Conservation (phyloP, 2,797 vertebrate genomes). For the Micrastur ruficollis region DNA sequence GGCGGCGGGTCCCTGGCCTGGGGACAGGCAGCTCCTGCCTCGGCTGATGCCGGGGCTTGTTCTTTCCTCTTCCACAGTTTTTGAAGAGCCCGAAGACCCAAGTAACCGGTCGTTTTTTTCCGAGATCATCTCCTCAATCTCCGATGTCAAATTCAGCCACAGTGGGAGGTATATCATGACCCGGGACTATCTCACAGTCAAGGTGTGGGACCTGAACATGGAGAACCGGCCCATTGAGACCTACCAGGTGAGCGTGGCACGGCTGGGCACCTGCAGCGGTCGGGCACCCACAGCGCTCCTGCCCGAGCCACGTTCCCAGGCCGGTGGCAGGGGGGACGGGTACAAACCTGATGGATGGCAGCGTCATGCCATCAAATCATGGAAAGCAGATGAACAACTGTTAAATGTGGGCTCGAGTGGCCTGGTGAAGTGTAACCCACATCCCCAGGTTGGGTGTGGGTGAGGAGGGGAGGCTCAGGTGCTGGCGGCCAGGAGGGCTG, state of each 20-base stretch:
- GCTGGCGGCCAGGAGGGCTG: background rate
- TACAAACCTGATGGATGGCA: background rate
- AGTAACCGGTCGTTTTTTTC: constrained; percentile 95
- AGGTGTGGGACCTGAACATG: constrained; percentile 98
- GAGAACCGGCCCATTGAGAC: constrained; percentile 94
- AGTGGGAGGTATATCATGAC: constrained; percentile 96
- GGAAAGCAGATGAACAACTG: background rate
- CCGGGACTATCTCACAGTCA: constrained; percentile 94
- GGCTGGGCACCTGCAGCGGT: fast-evolving
- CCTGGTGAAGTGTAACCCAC: background rate
- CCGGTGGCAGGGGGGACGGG: fast-evolving
- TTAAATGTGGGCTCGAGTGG: background rate
- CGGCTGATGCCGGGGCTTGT: background rate
- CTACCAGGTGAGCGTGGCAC: constrained; percentile 79
- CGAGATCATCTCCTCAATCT: constrained; percentile 97
- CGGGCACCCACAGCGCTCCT: fast-evolving
- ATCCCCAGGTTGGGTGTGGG: no score
- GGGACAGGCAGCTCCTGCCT: background rate
- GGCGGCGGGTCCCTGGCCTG: background rate
- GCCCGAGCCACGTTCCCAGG: fast-evolving
- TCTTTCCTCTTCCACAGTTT: constrained; percentile 76
- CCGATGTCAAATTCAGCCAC: constrained; percentile 96
- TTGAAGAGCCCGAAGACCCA: constrained; percentile 94
- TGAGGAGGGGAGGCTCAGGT: background rate
- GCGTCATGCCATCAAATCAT: fast-evolving